A percentile compares a stretch with the other conserved stretches of the same genome.
Conservation (phyloP, 2,113 vertebrate genomes). For the Coptodon bakossiorum region DNA sequence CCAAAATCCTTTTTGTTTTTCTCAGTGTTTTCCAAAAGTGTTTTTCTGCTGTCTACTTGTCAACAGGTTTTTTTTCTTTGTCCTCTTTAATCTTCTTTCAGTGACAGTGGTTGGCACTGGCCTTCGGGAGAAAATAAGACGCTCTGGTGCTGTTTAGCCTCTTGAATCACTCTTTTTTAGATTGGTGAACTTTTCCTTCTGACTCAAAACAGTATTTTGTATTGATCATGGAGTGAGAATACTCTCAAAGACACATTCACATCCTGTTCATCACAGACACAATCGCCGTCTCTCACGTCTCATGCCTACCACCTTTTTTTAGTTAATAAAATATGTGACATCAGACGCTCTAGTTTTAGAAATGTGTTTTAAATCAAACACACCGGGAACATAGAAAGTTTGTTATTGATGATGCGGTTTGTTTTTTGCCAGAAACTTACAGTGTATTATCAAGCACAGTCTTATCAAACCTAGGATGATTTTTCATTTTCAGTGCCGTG, state of each 20-base stretch:
- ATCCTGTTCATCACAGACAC: neutral
- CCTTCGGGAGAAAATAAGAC: neutral
- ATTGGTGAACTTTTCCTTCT: neutral
- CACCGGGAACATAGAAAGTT: neutral
- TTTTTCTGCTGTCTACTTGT: slow-evolving; percentile 6
- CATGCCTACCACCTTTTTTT: neutral
- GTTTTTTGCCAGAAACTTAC: neutral
- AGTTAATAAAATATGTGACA: neutral
- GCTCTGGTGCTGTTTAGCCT: neutral
- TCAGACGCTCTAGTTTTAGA: neutral
- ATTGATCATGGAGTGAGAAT: neutral
- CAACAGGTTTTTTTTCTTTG: slow-evolving; percentile 19
- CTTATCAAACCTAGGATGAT: neutral
- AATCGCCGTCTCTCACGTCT: neutral
- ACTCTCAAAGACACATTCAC: neutral
- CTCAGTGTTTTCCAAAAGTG: slow-evolving; percentile 19
- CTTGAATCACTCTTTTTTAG: neutral
- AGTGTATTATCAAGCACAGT: neutral
- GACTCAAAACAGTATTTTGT: neutral
- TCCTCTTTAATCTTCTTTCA: slow-evolving; percentile 17
- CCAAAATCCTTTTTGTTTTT: neutral
- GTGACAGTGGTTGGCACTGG: neutral
- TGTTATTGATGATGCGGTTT: neutral
- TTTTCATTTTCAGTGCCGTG: neutral
- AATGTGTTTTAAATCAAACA: neutral